These are phyloP conservation scores for Fopius arisanus DNA, from an alignment of 1,140 invertebrate species.

Conservation along the genomic window DNA sequence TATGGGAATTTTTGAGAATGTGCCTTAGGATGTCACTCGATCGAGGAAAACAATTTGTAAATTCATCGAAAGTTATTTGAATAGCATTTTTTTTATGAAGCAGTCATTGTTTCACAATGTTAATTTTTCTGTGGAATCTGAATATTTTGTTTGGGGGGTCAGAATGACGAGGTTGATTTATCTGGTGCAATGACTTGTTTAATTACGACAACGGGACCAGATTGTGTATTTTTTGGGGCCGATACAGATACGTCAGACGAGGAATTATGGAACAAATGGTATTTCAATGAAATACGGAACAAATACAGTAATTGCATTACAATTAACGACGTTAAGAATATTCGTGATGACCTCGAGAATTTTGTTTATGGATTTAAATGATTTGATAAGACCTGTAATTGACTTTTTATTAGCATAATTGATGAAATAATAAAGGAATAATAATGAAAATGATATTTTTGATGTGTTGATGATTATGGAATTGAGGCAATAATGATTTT, in stretches of 20 bases:
- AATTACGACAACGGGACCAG: background rate
- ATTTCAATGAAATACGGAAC: slow-evolving; percentile 1
- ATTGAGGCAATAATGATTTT: too few species aligned
- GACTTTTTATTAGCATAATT: background rate
- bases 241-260: background rate
- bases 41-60: slow-evolving; percentile 25
- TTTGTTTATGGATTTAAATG: background rate
- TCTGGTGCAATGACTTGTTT: background rate
- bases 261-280: background rate
- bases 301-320: background rate
- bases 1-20: slow-evolving; percentile 42
- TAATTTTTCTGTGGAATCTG: background rate
- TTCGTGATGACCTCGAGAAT: background rate
- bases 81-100: background rate
- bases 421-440: background rate
- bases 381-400: background rate
- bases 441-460: background rate
- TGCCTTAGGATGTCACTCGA: slow-evolving; percentile 49
- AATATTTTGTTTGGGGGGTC: background rate
- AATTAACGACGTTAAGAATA: background rate
- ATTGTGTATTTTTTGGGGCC: background rate
- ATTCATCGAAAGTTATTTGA: slow-evolving; percentile 6
- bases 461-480: background rate
- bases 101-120: background rate
- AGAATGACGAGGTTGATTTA: background rate